Percentiles rank a stretch among this genome's conserved stretches.
phyloP scores from a whole-genome alignment of 2,113 vertebrate genomes.

The Zootoca vivipara region DNA sequence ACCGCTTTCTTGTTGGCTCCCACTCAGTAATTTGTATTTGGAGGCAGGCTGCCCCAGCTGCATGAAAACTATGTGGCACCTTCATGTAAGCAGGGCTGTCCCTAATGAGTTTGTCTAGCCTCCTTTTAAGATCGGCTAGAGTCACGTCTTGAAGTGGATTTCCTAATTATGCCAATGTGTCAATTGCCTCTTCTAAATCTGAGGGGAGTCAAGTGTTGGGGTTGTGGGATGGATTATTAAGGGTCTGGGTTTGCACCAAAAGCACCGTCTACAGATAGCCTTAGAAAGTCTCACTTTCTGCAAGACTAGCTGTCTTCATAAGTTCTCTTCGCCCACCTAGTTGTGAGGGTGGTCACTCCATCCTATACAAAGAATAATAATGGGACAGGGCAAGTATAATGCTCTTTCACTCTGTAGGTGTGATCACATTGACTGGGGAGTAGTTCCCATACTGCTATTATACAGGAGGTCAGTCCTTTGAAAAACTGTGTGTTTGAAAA shows the following conservation, averaged over 20 bases:
- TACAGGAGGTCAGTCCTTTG: background rate
- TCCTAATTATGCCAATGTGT: background rate
- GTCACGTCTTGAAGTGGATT: background rate
- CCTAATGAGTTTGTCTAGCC: background rate
- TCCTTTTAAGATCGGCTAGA: background rate
- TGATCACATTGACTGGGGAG: too few species aligned
- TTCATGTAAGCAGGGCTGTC: background rate
- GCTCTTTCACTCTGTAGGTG: background rate
- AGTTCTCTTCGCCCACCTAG: background rate
- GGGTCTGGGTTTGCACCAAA: background rate
- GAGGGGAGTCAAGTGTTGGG: background rate
- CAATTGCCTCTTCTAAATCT: background rate
- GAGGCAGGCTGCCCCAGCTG: background rate
- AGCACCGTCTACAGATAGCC: background rate
- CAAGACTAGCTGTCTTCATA: background rate
- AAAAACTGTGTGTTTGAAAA: background rate
- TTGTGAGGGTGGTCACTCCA: background rate
- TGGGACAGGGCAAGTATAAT: background rate
- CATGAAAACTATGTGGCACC: background rate
- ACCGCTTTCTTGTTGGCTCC: background rate
- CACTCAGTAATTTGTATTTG: background rate
- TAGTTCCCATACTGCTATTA: background rate
- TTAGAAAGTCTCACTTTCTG: background rate
- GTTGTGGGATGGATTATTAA: background rate
- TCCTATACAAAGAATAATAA: background rate